Evolutionary conservation across 2,797 vertebrate genomes (phyloP).

Genomic region (Coluber constrictor): DNA sequence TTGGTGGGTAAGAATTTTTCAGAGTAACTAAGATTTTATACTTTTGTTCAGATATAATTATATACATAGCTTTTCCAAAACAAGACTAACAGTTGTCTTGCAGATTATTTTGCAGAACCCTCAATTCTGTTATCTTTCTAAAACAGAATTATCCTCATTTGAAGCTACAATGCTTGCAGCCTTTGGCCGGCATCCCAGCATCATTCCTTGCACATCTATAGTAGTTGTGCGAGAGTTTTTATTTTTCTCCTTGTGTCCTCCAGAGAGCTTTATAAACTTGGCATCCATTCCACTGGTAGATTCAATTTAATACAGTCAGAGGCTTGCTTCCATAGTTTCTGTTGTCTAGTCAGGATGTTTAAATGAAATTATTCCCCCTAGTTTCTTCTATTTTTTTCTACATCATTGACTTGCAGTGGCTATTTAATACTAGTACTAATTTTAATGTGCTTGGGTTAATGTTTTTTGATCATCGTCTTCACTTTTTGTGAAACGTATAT

Average conservation of each 20-base stretch:
- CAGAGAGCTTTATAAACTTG: not conserved
- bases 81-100: slow-evolving; percentile 70
- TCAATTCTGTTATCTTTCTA: slow-evolving; percentile 45
- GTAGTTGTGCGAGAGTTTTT: not conserved
- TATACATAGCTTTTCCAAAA: slow-evolving; percentile 59
- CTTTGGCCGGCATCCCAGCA: slow-evolving; percentile 8
- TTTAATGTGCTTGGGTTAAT: slow-evolving; percentile 33
- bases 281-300: not conserved
- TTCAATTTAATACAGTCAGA: not conserved
- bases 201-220: not conserved
- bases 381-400: not conserved
- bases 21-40: slow-evolving; percentile 53
- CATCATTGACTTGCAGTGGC: slow-evolving; percentile 52
- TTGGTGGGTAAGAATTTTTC: slow-evolving; percentile 48
- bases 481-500: slow-evolving; percentile 17
- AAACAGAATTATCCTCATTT: slow-evolving; percentile 50
- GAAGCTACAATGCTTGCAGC: slow-evolving; percentile 57
- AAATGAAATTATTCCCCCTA: slow-evolving; percentile 42
- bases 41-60: slow-evolving; percentile 67
- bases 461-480: slow-evolving; percentile 57
- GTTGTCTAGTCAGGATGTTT: slow-evolving; percentile 50
- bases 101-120: slow-evolving; percentile 59
- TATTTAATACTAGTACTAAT: slow-evolving; percentile 39
- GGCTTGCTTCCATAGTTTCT: slow-evolving; percentile 36
- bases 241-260: not conserved